A percentile compares a stretch with the other conserved stretches of the same genome.
Evolutionary conservation across 1,140 invertebrate species (phyloP).

Genomic region (Asobara japonica): DNA sequence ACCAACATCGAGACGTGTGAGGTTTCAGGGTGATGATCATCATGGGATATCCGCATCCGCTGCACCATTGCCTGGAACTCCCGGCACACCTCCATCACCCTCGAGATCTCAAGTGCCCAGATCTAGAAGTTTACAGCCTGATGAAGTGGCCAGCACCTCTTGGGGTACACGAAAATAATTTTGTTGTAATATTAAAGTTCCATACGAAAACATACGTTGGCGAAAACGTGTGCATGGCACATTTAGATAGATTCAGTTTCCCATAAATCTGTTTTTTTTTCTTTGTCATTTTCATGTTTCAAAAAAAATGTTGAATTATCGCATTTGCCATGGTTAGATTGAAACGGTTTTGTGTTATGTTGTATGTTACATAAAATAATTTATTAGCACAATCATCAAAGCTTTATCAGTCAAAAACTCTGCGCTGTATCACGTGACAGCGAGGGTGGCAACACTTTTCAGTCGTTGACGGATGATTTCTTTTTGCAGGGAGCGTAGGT

Average conservation of each 20-base stretch:
- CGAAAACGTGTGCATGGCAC: too few relatives aligned
- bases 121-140: conserved; percentile 59
- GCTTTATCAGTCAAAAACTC: too few relatives aligned
- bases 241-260: too few relatives aligned
- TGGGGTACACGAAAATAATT: conserved; percentile 51
- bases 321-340: too few relatives aligned
- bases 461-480: background rate
- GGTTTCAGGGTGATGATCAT: conserved; percentile 74
- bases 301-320: too few relatives aligned
- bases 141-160: conserved; percentile 62
- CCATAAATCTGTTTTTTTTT: too few relatives aligned
- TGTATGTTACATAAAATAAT: too few relatives aligned
- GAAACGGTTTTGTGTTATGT: too few relatives aligned
- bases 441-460: background rate
- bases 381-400: too few relatives aligned
- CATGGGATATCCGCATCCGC: conserved; percentile 62
- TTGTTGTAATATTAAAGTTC: background rate
- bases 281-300: too few relatives aligned
- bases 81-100: conserved; percentile 55
- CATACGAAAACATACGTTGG: too few relatives aligned
- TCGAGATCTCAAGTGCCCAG: conserved; percentile 53
- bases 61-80: conserved; percentile 51
- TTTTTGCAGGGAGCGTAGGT: conserved; percentile 41
- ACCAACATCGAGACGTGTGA: conserved; percentile 65
- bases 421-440: too few relatives aligned